phyloP scores from a whole-genome alignment of 2,113 vertebrate genomes.

The Ramphastos sulfuratus region DNA sequence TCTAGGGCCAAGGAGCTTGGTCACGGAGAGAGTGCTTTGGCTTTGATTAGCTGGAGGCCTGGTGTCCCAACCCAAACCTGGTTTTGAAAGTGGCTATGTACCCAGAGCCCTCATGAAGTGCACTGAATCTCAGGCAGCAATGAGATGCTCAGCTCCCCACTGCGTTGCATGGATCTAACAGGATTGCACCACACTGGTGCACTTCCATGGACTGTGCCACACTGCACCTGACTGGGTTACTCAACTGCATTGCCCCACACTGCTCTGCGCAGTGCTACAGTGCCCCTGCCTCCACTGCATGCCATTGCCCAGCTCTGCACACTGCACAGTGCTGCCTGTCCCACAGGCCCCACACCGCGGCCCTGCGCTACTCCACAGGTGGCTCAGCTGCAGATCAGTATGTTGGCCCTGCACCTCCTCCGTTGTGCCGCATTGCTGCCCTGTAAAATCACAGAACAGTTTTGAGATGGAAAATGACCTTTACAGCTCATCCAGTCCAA shows the following conservation, averaged over 20 bases:
- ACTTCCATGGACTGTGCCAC: not conserved
- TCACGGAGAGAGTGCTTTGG: too few relatives aligned
- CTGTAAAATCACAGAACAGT: not conserved
- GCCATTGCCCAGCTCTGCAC: not conserved
- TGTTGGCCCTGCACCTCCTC: not conserved
- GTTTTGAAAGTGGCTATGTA: not conserved
- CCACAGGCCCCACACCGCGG: fast-evolving
- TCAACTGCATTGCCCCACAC: not conserved
- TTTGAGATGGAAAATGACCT: not conserved
- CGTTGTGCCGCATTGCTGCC: not conserved
- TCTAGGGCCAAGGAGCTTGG: not conserved
- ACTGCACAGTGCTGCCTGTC: not conserved
- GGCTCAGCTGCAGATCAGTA: not conserved
- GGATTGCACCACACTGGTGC: not conserved
- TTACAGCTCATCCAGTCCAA: not conserved
- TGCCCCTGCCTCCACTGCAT: not conserved
- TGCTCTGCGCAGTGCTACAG: too few relatives aligned
- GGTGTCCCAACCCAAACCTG: fast-evolving
- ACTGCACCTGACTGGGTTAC: not conserved
- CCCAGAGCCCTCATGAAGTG: not conserved
- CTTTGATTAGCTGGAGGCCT: not conserved
- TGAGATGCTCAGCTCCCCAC: too few relatives aligned
- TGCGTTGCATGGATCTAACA: not conserved
- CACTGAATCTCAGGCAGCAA: fast-evolving
- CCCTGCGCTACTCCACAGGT: not conserved